Evolutionary conservation across 2,888 invertebrate species (phyloP).

Genomic region (Archips xylosteana): DNA sequence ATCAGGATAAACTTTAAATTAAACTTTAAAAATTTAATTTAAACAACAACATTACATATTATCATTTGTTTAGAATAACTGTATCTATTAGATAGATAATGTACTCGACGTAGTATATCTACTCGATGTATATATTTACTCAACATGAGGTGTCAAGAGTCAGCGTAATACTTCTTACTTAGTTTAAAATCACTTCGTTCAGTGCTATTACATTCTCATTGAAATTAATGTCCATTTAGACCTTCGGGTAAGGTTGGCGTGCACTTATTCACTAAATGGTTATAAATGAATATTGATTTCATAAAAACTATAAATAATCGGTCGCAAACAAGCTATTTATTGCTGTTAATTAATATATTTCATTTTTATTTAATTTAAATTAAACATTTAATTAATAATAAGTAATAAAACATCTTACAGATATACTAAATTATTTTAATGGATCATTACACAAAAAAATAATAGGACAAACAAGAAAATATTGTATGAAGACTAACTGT

Average conservation of each 20-base stretch:
- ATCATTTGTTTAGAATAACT: neutral
- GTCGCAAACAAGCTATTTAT: too few species aligned
- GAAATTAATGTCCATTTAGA: constrained; percentile 23
- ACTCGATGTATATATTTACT: neutral
- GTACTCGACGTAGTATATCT: too few species aligned
- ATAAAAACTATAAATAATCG: too few species aligned
- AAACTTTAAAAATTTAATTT: neutral
- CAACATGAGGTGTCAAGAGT: neutral
- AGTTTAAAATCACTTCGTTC: constrained; percentile 20
- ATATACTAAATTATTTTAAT: too few species aligned
- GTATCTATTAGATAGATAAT: too few species aligned
- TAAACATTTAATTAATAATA: too few species aligned
- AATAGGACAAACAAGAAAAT: too few species aligned
- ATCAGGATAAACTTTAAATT: neutral
- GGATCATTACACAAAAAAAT: too few species aligned
- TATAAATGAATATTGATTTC: constrained; percentile 18
- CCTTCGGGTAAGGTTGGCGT: constrained; percentile 14
- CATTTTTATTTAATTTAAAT: too few species aligned
- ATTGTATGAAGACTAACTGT: too few species aligned
- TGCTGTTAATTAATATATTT: too few species aligned
- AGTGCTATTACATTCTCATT: constrained; percentile 20
- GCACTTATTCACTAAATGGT: constrained; percentile 8
- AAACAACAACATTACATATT: neutral
- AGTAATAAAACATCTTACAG: too few species aligned
- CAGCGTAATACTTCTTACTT: constrained; percentile 18